phyloP scores from a whole-genome alignment of 1,140 invertebrate genomes.

The Aphelenchoides besseyi region DNA sequence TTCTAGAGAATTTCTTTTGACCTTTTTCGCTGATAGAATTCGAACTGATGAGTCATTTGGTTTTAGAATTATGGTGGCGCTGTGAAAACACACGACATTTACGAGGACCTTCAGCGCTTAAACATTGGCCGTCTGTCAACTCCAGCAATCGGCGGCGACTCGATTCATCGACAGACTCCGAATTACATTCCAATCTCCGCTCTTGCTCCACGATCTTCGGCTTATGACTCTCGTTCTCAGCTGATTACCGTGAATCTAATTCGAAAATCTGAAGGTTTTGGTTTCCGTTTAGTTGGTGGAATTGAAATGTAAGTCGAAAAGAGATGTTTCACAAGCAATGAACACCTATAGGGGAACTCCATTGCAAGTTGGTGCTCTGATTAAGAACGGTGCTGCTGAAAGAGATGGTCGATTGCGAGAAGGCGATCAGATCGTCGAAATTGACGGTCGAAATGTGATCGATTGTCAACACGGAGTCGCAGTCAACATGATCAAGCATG shows the following conservation, averaged over 20 bases:
- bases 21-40: not conserved
- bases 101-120: slow-evolving; percentile 20
- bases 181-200: slow-evolving; percentile 49
- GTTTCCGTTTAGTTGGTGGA: slow-evolving; percentile 93
- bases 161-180: slow-evolving; percentile 29
- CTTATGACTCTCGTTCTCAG: slow-evolving; percentile 67
- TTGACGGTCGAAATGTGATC: slow-evolving; percentile 77
- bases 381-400: slow-evolving; percentile 84
- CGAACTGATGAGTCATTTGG: not conserved
- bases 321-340: slow-evolving; percentile 28
- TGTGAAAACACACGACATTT: slow-evolving; percentile 20
- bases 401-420: slow-evolving; percentile 78
- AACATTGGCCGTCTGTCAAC: not conserved
- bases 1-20: slow-evolving; percentile 8
- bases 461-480: slow-evolving; percentile 83
- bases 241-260: slow-evolving; percentile 77
- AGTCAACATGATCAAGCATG: slow-evolving; percentile 79
- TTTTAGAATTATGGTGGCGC: not conserved
- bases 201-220: slow-evolving; percentile 13
- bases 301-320: slow-evolving; percentile 71
- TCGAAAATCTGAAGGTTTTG: slow-evolving; percentile 83
- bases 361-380: slow-evolving; percentile 88
- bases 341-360: slow-evolving; percentile 59
- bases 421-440: slow-evolving; percentile 83
- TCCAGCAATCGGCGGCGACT: not conserved